Conservation (phyloP, 2,888 invertebrate genomes). For the Drosophila cognata region DNA sequence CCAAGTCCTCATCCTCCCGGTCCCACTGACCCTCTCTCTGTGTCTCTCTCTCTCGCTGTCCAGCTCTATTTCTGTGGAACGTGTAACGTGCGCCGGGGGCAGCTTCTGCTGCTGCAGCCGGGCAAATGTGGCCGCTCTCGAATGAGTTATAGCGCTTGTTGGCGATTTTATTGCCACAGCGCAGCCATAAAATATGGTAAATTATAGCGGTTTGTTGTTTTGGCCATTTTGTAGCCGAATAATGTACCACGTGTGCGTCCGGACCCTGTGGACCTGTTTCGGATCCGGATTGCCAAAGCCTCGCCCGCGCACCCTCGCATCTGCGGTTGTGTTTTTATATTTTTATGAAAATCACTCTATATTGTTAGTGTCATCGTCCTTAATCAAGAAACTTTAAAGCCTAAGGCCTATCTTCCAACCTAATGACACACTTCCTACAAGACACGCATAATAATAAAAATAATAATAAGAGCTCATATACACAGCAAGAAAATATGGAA, state of each 20-base stretch:
- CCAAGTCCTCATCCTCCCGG: slow-evolving; percentile 29
- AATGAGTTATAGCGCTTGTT: slow-evolving; percentile 84
- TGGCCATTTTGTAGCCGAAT: slow-evolving; percentile 84
- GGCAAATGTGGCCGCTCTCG: slow-evolving; percentile 66
- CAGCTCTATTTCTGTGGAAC: slow-evolving; percentile 14
- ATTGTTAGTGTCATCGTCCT: slow-evolving; percentile 14
- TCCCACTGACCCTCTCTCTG: not conserved
- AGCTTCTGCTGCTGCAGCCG: slow-evolving; percentile 53
- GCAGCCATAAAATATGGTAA: slow-evolving; percentile 85
- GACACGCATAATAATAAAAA: not conserved
- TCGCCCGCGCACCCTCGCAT: slow-evolving; percentile 38
- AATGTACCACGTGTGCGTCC: slow-evolving; percentile 82
- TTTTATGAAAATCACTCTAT: slow-evolving; percentile 27
- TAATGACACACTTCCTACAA: not conserved
- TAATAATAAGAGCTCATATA: not conserved
- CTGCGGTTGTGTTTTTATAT: slow-evolving; percentile 65
- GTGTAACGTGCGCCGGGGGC: slow-evolving; percentile 73
- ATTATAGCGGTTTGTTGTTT: slow-evolving; percentile 84
- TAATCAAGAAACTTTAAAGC: slow-evolving; percentile 10
- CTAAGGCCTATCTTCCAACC: not conserved
- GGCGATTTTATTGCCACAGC: slow-evolving; percentile 84
- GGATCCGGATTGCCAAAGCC: slow-evolving; percentile 43
- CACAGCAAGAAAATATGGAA: not conserved
- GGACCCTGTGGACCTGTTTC: slow-evolving; percentile 69
- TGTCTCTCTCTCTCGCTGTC: not conserved